Evolutionary conservation across 2,888 invertebrate species (phyloP).

Genomic region (Macroteleia sp.): DNA sequence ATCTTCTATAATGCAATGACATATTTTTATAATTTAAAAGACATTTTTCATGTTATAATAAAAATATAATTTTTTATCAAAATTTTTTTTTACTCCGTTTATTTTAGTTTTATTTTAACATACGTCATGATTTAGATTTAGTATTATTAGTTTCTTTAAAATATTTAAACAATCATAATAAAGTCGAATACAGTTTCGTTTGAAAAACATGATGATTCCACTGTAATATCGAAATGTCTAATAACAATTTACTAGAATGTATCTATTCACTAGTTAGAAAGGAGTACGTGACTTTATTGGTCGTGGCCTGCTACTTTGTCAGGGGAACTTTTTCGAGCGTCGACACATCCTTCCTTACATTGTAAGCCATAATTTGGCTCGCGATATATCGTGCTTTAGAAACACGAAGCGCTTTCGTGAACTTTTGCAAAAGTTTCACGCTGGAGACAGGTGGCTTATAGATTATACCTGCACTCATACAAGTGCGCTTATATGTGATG

Average conservation of each 20-base stretch:
- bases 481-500: conserved; percentile 10
- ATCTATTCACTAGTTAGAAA: background rate
- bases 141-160: background rate
- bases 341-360: conserved; percentile 53
- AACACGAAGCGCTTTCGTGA: conserved; percentile 51
- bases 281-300: conserved; percentile 29
- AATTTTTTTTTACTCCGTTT: background rate
- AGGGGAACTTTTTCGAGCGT: conserved; percentile 52
- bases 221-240: background rate
- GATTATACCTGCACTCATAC: conserved; percentile 51
- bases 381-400: conserved; percentile 54
- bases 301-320: conserved; percentile 34
- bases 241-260: background rate
- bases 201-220: too few relatives aligned
- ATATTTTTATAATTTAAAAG: conserved; percentile 2
- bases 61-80: background rate
- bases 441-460: conserved; percentile 60
- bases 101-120: too few relatives aligned
- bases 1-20: background rate
- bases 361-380: conserved; percentile 51
- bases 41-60: background rate
- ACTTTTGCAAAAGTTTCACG: conserved; percentile 45
- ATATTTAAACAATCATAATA: background rate
- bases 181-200: background rate
- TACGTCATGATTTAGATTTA: background rate